Conservation (phyloP, 2,113 vertebrate genomes). For the Amazona guildingii region DNA sequence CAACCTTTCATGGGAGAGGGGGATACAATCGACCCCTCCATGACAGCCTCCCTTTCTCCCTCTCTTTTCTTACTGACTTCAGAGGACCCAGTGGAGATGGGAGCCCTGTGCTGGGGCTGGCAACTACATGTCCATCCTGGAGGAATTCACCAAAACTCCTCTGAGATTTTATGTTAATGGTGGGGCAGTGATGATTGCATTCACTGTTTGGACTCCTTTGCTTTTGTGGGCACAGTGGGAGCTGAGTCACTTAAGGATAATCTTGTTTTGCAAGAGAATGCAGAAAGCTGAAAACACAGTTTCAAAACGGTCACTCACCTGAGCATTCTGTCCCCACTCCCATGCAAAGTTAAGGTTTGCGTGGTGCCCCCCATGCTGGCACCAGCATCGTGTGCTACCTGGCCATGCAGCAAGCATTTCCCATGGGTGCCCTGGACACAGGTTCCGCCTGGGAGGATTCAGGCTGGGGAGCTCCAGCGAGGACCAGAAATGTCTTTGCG, state of each 20-base stretch:
- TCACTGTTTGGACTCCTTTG: background rate
- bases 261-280: background rate
- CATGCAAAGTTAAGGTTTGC: background rate
- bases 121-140: fast-evolving
- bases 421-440: background rate
- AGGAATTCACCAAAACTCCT: background rate
- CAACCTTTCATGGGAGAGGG: background rate
- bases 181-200: fast-evolving
- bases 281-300: background rate
- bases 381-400: fast-evolving
- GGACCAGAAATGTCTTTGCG: background rate
- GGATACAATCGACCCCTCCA: background rate
- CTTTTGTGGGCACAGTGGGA: background rate
- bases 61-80: background rate
- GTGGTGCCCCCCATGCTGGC: background rate
- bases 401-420: background rate
- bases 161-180: background rate
- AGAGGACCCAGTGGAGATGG: background rate
- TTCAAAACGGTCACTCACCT: background rate
- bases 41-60: background rate
- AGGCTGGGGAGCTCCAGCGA: background rate
- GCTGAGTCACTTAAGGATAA: background rate
- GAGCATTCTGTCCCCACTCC: background rate
- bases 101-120: background rate
- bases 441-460: background rate